phyloP scores from a whole-genome alignment of 2,888 invertebrate species.

The Chymomyza procnemis region DNA sequence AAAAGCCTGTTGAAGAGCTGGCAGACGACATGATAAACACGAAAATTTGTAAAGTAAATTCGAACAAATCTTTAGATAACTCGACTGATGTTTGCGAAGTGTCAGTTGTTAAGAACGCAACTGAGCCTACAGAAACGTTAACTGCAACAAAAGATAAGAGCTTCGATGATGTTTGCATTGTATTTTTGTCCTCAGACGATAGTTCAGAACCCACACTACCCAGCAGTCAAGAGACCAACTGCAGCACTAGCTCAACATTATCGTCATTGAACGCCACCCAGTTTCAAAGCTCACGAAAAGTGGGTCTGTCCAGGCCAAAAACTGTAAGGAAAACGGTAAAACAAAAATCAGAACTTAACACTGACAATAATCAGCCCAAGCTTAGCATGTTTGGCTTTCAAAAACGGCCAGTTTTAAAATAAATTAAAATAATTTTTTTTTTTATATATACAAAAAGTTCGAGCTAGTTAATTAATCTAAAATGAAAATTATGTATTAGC shows the following conservation, averaged over 20 bases:
- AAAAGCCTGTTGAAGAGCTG: slow-evolving; percentile 29
- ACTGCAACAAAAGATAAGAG: slow-evolving; percentile 8
- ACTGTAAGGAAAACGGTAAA: slow-evolving; percentile 16
- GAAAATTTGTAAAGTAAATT: slow-evolving; percentile 41
- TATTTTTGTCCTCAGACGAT: slow-evolving; percentile 52
- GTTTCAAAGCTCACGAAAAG: slow-evolving; percentile 33
- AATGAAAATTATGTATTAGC: background rate
- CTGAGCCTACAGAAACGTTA: background rate
- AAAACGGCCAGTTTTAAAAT: slow-evolving; percentile 80
- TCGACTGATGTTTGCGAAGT: background rate
- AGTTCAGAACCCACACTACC: slow-evolving; percentile 21
- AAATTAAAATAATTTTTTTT: slow-evolving; percentile 9
- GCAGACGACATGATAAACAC: slow-evolving; percentile 2
- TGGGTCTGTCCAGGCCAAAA: slow-evolving; percentile 59
- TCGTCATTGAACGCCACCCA: slow-evolving; percentile 16
- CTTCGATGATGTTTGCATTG: slow-evolving; percentile 14
- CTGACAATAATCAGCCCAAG: slow-evolving; percentile 80
- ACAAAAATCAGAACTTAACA: slow-evolving; percentile 37
- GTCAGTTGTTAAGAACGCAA: background rate
- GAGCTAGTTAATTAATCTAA: background rate
- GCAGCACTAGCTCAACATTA: background rate
- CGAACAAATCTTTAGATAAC: slow-evolving; percentile 24
- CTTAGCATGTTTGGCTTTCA: slow-evolving; percentile 85
- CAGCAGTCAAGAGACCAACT: slow-evolving; percentile 30
- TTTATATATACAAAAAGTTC: background rate